Conservation (phyloP, 2,797 vertebrate genomes). For the Peromyscus attwateri region DNA sequence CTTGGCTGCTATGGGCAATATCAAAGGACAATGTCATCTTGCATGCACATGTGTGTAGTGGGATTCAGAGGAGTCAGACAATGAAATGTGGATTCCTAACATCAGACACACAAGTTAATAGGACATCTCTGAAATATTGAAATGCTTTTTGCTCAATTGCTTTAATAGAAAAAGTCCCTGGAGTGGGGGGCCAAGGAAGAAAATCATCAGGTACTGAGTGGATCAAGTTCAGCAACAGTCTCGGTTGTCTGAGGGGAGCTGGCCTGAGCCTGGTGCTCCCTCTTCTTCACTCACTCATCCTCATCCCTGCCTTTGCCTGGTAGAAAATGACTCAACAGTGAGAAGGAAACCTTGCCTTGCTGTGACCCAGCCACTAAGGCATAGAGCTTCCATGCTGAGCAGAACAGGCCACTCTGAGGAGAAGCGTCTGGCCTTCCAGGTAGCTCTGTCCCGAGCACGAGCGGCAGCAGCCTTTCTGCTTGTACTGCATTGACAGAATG, state of each 20-base stretch:
- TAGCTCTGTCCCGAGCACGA: too few species aligned
- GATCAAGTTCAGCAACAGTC: neutral
- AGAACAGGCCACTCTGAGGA: neutral
- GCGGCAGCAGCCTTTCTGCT: neutral
- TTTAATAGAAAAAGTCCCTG: slow-evolving; percentile 20
- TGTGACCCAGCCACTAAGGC: neutral
- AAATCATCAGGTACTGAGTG: neutral
- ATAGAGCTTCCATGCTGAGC: neutral
- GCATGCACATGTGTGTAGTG: neutral
- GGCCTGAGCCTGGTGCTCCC: neutral
- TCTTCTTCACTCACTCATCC: neutral
- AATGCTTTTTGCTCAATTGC: neutral
- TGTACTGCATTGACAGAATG: neutral
- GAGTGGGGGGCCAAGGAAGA: neutral
- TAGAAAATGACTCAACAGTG: neutral
- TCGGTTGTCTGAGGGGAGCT: neutral
- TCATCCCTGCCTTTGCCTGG: neutral
- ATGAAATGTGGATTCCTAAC: neutral
- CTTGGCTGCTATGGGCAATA: neutral
- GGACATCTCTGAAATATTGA: slow-evolving; percentile 19
- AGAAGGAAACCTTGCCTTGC: neutral
- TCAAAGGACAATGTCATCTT: neutral
- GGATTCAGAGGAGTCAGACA: neutral
- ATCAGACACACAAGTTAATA: neutral
- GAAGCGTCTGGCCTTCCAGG: neutral